Evolutionary conservation across 2,888 invertebrate species (phyloP), one percentile per base, ranked within the genome.

Genomic region (Ophion slaviceki): DNA sequence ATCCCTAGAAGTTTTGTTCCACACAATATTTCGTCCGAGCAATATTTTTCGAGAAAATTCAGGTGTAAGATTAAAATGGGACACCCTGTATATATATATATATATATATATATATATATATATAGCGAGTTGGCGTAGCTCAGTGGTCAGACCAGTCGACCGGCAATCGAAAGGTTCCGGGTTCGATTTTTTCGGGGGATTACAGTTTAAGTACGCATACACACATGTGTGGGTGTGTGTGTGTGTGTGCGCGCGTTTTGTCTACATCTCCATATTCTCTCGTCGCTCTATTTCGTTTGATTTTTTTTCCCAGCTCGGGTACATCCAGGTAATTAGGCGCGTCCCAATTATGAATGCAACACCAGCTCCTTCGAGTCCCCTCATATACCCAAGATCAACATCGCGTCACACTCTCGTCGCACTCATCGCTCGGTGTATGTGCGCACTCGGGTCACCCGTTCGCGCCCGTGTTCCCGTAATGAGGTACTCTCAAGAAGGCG

Each of bases 401-500:
- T 61, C 68, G 62, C 68, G 62, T 75, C 81, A 59, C 80, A 64
- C 70, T 59, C 67, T 77, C 74, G 68, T 80, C 71, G 80, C 76
- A 59, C 67, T 72, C 24, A 40, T 11, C 3, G 67, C 53, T 28
- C 61, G 40, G 53, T 61, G 36, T 76, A 53, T 57, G 57, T 0
- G 57, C 32, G 66, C 66, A 66, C 76, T 59, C 64, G 47, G 70
- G 79, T 53, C 68, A 78, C 70, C 28, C 17, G 47, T 28, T 32
- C 74, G 67, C 72, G 64, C 76, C 64, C 79, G 71, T 80, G 77
- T 80, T 86, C 80, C 24, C 59, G 80, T 83, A 86, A 86, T 86
- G 86, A 86, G 86, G 86, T 83, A 70, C 80, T 83, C 82, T 74
- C 82, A 80, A 86, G 86, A 68, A 86, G 86, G 82, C 77, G 61